Conservation (phyloP, 2,888 invertebrate species). For the Nineta flava region DNA sequence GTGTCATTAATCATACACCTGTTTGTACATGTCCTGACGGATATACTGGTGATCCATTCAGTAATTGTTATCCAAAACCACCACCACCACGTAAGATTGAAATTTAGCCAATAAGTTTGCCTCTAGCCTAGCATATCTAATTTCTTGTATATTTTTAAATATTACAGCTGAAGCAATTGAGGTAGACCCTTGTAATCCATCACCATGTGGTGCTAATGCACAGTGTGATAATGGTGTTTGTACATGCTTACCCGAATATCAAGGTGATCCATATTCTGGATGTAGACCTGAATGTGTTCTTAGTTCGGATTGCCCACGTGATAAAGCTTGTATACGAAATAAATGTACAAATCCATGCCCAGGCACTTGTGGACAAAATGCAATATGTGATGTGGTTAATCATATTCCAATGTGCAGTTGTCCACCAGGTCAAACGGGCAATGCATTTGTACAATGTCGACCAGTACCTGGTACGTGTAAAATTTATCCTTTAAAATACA, state of each 20-base stretch:
- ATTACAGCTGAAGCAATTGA: constrained; percentile 15
- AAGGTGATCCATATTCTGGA: constrained; percentile 33
- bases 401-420: constrained; percentile 45
- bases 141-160: constrained; percentile 12
- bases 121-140: constrained; percentile 1
- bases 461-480: constrained; percentile 35
- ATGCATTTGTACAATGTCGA: constrained; percentile 51
- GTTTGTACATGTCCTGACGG: constrained; percentile 46
- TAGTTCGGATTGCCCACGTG: constrained; percentile 39
- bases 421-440: constrained; percentile 44
- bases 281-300: constrained; percentile 43
- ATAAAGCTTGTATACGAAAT: constrained; percentile 41
- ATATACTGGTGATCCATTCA: constrained; percentile 40
- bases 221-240: constrained; percentile 31
- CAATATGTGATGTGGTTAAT: constrained; percentile 37
- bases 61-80: constrained; percentile 19
- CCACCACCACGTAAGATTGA: constrained; percentile 17
- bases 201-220: constrained; percentile 57
- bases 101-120: constrained; percentile 4
- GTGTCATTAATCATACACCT: constrained; percentile 43
- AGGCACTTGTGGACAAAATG: constrained; percentile 44
- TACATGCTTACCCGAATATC: constrained; percentile 29
- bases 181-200: constrained; percentile 42
- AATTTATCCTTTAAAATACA: no score
- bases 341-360: constrained; percentile 44